Evolutionary conservation across 2,888 invertebrate genomes (phyloP).

Genomic region (Drosophila fungiperda): DNA sequence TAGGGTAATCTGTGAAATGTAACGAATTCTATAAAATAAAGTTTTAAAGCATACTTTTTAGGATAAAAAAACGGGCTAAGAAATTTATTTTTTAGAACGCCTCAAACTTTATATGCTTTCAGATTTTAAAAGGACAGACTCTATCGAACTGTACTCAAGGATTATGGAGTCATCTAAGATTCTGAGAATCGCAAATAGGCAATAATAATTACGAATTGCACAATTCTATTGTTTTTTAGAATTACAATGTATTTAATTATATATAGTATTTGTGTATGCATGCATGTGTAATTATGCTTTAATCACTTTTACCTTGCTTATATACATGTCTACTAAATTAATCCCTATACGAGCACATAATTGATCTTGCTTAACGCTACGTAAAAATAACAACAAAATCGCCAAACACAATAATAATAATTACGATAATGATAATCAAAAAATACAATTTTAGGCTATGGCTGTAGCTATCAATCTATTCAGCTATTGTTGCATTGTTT

Average conservation of each 20-base stretch:
- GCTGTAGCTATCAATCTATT: conserved; percentile 19
- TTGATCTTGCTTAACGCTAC: conserved; percentile 34
- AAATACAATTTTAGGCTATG: conserved; percentile 5
- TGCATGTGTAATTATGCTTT: conserved; percentile 24
- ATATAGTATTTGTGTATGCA: background rate
- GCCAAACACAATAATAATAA: conserved; percentile 9
- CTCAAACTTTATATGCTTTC: background rate
- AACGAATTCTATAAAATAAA: background rate
- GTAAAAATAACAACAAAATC: conserved; percentile 5
- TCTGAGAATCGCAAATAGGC: background rate
- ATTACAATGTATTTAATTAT: conserved; percentile 30
- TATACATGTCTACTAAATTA: conserved; percentile 31
- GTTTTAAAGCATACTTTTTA: background rate
- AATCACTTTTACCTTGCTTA: conserved; percentile 35
- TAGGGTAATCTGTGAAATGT: background rate
- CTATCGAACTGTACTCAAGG: background rate
- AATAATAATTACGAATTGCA: background rate
- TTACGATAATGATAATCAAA: conserved; percentile 2
- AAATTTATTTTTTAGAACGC: background rate
- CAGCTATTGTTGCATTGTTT: conserved; percentile 21
- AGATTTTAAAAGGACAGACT: background rate
- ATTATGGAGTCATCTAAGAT: background rate
- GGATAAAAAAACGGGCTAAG: background rate
- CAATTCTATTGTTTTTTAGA: conserved; percentile 7
- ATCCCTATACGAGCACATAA: conserved; percentile 24